These are phyloP conservation scores for Listronotus oregonensis DNA, from an alignment of 1,140 invertebrate species.

Conservation along the genomic window DNA sequence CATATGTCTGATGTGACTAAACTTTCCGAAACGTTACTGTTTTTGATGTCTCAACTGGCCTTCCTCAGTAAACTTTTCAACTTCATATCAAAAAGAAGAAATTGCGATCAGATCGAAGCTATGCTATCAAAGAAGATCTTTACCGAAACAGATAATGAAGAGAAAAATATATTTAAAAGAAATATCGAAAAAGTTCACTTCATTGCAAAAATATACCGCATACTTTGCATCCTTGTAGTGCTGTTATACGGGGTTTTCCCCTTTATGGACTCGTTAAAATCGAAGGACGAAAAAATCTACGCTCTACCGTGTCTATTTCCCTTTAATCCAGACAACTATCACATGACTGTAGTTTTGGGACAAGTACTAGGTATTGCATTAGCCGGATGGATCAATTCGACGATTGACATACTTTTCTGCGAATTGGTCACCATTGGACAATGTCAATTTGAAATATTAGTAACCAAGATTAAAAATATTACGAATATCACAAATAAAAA, in stretches of 20 bases:
- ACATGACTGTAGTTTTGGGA: neutral
- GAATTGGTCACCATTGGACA: constrained; percentile 10
- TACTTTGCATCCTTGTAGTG: neutral
- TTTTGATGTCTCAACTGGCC: constrained; percentile 28
- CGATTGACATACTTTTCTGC: constrained; percentile 27
- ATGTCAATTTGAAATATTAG: constrained; percentile 32
- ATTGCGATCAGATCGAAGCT: constrained; percentile 7
- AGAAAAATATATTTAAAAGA: neutral
- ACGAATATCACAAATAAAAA: neutral
- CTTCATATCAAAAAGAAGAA: constrained; percentile 7
- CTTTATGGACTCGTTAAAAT: constrained; percentile 18
- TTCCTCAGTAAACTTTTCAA: constrained; percentile 32
- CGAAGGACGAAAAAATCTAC: constrained; percentile 23
- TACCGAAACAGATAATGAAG: neutral
- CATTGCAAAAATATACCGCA: neutral
- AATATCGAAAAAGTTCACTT: neutral
- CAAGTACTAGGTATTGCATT: constrained; percentile 26
- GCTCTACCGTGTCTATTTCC: constrained; percentile 28
- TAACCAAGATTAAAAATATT: constrained; percentile 30
- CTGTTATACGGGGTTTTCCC: constrained; percentile 1
- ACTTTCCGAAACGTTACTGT: constrained; percentile 28
- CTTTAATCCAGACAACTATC: constrained; percentile 34
- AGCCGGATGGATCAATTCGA: constrained; percentile 27
- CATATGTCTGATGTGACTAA: constrained; percentile 6
- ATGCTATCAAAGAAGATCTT: constrained; percentile 17